Percentiles rank a stretch among this genome's conserved stretches.
These are phyloP conservation scores for Rhabdophis nuchalis DNA, from an alignment of 2,797 vertebrate genomes.

Conservation along the genomic window DNA sequence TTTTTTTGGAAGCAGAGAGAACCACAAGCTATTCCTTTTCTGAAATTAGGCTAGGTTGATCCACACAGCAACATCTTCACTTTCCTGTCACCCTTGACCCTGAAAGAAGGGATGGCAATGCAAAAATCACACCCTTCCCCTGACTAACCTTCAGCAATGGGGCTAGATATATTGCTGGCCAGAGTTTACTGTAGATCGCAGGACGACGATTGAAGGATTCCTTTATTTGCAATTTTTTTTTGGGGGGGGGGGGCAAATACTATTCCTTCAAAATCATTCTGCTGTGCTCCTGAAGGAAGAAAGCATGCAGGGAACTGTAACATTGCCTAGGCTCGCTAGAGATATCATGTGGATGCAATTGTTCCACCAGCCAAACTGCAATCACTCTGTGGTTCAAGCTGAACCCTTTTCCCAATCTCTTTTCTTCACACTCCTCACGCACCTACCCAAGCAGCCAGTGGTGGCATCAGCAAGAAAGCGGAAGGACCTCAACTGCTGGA, in stretches of 20 bases:
- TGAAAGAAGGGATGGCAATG: neutral
- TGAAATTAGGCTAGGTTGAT: neutral
- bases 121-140: neutral
- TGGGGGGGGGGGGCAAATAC: neutral
- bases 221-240: neutral
- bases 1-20: neutral
- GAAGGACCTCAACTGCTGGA: neutral
- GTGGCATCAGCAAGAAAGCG: neutral
- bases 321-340: neutral
- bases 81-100: neutral
- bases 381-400: neutral
- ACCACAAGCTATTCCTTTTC: neutral
- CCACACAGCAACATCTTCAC: neutral
- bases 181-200: neutral
- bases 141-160: neutral
- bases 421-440: neutral
- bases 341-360: neutral
- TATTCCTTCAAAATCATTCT: neutral
- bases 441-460: neutral
- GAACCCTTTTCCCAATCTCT: neutral
- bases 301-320: neutral
- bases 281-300: neutral
- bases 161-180: neutral
- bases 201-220: neutral
- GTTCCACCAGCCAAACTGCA: neutral